Percentiles rank a stretch among this genome's conserved stretches.
Evolutionary conservation across 2,888 invertebrate species (phyloP).

Genomic region (Sphecodes monilicornis): DNA sequence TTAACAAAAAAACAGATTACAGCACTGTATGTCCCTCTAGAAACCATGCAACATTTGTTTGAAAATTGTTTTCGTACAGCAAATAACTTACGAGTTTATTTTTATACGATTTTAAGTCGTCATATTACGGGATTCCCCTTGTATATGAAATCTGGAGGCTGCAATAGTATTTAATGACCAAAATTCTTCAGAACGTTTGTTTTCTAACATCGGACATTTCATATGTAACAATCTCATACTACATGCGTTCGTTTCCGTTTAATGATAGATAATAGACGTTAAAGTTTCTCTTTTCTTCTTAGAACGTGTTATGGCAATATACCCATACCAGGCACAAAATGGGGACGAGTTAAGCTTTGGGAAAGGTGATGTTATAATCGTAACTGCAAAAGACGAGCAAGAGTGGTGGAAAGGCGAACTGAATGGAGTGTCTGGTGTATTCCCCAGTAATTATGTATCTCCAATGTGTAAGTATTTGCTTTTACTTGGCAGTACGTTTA

Average conservation of each 20-base stretch:
- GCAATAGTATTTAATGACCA: no score
- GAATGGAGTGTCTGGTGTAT: slow-evolving; percentile 94
- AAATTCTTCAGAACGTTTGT: not conserved
- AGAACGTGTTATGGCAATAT: slow-evolving; percentile 96
- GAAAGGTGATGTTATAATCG: slow-evolving; percentile 95
- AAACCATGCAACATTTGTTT: no score
- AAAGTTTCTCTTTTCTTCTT: not conserved
- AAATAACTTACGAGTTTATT: no score
- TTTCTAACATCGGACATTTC: not conserved
- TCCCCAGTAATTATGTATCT: slow-evolving; percentile 98
- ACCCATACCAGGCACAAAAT: slow-evolving; percentile 97
- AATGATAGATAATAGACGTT: not conserved
- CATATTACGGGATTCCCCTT: no score
- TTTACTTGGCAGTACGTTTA: slow-evolving; percentile 29
- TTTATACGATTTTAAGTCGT: no score
- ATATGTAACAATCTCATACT: not conserved
- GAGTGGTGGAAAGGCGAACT: slow-evolving; percentile 99
- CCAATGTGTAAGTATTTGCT: slow-evolving; percentile 88
- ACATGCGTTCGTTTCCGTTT: not conserved
- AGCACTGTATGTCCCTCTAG: no score
- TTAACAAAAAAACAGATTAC: no score
- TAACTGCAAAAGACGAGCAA: slow-evolving; percentile 96
- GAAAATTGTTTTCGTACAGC: no score
- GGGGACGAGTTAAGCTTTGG: slow-evolving; percentile 97
- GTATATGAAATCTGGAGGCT: no score